Conservation (phyloP, 2,113 vertebrate species). For the Fukomys damarensis region DNA sequence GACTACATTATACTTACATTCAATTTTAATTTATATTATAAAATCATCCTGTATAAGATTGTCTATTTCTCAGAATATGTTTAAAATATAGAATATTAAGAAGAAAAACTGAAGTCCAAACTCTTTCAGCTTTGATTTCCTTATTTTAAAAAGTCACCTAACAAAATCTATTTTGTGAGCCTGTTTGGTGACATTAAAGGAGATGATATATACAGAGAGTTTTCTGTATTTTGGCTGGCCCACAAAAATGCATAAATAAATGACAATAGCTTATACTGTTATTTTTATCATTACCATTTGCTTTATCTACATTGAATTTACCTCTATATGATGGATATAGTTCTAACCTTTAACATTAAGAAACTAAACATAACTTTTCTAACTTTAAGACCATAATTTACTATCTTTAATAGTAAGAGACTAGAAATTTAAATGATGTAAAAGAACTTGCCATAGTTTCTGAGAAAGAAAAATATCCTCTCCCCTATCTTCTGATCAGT, state of each 20-base stretch:
- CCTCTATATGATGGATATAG: not conserved
- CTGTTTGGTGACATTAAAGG: not conserved
- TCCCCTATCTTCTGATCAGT: conserved; percentile 55
- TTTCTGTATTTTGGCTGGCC: not conserved
- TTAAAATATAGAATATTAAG: not conserved
- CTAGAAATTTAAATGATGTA: conserved; percentile 63
- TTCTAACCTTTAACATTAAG: conserved; percentile 43
- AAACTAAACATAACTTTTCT: conserved; percentile 67
- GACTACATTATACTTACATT: not conserved
- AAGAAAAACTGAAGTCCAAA: not conserved
- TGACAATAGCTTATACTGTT: not conserved
- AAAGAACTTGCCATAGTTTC: conserved; percentile 37
- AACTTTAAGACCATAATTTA: conserved; percentile 35
- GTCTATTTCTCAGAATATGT: not conserved
- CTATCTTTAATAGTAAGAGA: conserved; percentile 70
- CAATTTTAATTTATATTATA: not conserved
- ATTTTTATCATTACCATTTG: not conserved
- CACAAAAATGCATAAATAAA: not conserved
- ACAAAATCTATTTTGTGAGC: not conserved
- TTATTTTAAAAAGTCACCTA: not conserved
- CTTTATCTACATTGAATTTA: not conserved
- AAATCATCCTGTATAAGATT: not conserved
- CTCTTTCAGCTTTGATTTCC: not conserved
- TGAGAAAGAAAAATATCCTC: conserved; percentile 72
- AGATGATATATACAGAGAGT: not conserved